Base-by-base conservation (phyloP, 23 tunicate species). In the Halocynthia roretzi region DNA sequence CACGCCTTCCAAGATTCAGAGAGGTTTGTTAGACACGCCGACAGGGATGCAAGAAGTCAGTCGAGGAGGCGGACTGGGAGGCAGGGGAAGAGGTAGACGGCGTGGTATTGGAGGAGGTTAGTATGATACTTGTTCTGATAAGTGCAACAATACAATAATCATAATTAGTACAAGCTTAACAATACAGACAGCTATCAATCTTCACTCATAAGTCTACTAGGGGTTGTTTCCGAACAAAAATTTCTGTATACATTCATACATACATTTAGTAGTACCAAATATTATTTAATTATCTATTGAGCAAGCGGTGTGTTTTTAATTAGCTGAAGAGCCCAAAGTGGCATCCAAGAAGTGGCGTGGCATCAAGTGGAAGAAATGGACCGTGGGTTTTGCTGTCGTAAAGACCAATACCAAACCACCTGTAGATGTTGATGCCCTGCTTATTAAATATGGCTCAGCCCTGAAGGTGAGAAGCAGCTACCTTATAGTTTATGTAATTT, bases 361-460 rank as follows among this genome's bases (percentile, higher is more conserved):
- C 40, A 79, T 86, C 57, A 86, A 82, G 54, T 92, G 98, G 98
- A 92, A 92, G 90, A 79, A 84, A 21, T 92, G 98, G 98, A 73
- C 84, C 9, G 65, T 82, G 12, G 78, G 64, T 55, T 58, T 80
- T 7, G 50, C 88, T 8, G 76, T 83, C 56, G 82, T 73, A 31
- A 82, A 88, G 54, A 51, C 80, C 54, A 57, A 57, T 74, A 81
- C 71, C 10, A 92, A 86, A 63, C 79, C 80, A 10, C 82, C 92
- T 7, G 85, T 90, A 14, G 98, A 92, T 66, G 85, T 84, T 7
- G 98, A 92, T 56, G 85, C 85, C n/a, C 78, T 92, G 15, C 67
- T 92, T 63, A 19, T 71, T 31, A 92, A 92, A 86, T 92, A 92
- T 63, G 92, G 92, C 54, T 77, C 87, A 9, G 87, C 98, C 7